These are phyloP conservation scores for Monopterus albus DNA, from an alignment of 2,113 vertebrate species.

Conservation along the genomic window DNA sequence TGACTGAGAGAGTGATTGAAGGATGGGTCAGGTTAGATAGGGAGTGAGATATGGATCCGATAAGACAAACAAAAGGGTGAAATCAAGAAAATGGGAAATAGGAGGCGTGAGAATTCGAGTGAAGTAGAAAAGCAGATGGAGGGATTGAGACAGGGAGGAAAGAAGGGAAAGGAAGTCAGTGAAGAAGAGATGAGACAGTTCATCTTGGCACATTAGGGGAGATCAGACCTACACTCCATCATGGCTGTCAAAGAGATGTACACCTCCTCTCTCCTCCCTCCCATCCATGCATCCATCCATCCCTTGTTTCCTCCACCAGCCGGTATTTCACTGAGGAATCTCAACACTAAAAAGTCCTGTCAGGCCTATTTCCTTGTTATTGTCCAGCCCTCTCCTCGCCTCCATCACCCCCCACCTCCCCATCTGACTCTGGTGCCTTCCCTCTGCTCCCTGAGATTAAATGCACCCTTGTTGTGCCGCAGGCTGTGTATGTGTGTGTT, in stretches of 20 bases:
- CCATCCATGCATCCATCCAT: constrained; percentile 65
- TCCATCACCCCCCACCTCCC: constrained; percentile 54
- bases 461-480: constrained; percentile 63
- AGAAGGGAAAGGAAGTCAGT: constrained; percentile 39
- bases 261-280: constrained; percentile 79
- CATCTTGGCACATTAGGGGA: constrained; percentile 92
- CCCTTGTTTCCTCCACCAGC: constrained; percentile 66
- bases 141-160: constrained; percentile 15
- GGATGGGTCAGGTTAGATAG: background rate
- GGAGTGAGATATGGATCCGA: background rate
- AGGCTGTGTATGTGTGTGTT: constrained; percentile 47
- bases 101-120: background rate
- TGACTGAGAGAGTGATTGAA: background rate
- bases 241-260: constrained; percentile 76
- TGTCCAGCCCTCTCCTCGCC: constrained; percentile 82
- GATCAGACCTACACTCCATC: constrained; percentile 78
- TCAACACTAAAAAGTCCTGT: constrained; percentile 99
- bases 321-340: constrained; percentile 98
- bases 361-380: constrained; percentile 99
- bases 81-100: constrained; percentile 6
- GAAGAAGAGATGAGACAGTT: constrained; percentile 90
- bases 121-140: constrained; percentile 27
- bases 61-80: constrained; percentile 2
- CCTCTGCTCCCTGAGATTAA: constrained; percentile 85
- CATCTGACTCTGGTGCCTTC: constrained; percentile 76